Evolutionary conservation across 2,797 vertebrate genomes (phyloP), one percentile per base, ranked within the genome.

Genomic region (Muscicapa striata): DNA sequence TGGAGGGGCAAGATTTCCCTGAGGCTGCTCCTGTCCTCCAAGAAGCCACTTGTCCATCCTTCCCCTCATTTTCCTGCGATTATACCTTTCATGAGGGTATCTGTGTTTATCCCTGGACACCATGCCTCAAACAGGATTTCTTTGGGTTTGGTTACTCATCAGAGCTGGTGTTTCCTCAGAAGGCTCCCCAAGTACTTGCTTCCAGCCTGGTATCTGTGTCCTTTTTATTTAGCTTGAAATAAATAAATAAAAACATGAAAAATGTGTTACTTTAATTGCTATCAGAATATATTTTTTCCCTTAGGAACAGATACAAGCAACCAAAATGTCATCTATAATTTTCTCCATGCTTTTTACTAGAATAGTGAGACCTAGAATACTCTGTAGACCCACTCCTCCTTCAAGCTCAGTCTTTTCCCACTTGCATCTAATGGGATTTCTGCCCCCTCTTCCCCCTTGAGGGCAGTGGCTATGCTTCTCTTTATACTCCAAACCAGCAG

Each of bases 211-310:
- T 43, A 19, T 59, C 20, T 48, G 7, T 82, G 48, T 66, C 48
- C 23, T 86, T 91, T 74, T 34, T 51, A 63, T 66, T 79, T 59
- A 73, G 69, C 48, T 26, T 23, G 70, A 87, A 89, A 86, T 55
- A 87, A 76, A 49, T 26, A 80, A 73, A 70, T 41, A 40, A 40
- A 40, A 13, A 74, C 4, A 26, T 40, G 29, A 69, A 67, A 83
- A 76, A 52, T 23, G 1, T 36, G 13, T 48, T 86, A 62, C 32
- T 84, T 57, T 63, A 74, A 54, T 46, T 82, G 36, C 22, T 90
- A 15, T 61, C 67, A 30, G 36, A 69, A 81, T 81, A 13, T 43
- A 3, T 62, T 66, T 78, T 7, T 75, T 80, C 48, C 32, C 32
- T 48, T 73, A 30, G 26, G 36, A 83, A 46, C 26, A 32, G 52